Conservation (phyloP, 2,797 vertebrate genomes). For the Selene dorsalis region DNA sequence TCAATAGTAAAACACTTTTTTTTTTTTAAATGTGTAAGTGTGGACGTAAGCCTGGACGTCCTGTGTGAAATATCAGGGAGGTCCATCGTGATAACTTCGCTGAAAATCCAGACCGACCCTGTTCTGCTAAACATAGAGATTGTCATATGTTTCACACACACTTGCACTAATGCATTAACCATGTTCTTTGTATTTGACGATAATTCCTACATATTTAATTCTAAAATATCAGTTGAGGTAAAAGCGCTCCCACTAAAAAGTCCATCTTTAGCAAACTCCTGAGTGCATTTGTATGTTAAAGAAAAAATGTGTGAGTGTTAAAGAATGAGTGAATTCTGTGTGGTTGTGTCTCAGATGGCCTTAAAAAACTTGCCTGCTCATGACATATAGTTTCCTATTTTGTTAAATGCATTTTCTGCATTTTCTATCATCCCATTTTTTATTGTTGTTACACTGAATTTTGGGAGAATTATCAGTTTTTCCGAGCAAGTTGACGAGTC, state of each 20-base stretch:
- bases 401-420: neutral
- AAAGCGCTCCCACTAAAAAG: slow-evolving; percentile 44
- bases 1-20: too few relatives aligned
- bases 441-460: neutral
- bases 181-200: slow-evolving; percentile 70
- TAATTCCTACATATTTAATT: slow-evolving; percentile 73
- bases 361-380: neutral
- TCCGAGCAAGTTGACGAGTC: too few relatives aligned
- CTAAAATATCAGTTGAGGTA: slow-evolving; percentile 44
- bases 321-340: neutral
- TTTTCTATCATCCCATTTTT: neutral
- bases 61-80: slow-evolving; percentile 11
- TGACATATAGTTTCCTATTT: neutral
- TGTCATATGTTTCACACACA: slow-evolving; percentile 49
- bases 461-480: too few relatives aligned
- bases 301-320: slow-evolving; percentile 27
- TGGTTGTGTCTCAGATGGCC: neutral
- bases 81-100: slow-evolving; percentile 7
- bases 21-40: neutral
- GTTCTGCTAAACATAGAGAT: slow-evolving; percentile 59
- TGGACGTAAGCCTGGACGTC: neutral
- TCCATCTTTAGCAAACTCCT: slow-evolving; percentile 26
- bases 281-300: slow-evolving; percentile 49
- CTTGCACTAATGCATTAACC: slow-evolving; percentile 75
- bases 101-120: slow-evolving; percentile 27